phyloP scores from a whole-genome alignment of 2,113 vertebrate species.

The Dromiciops gliroides region DNA sequence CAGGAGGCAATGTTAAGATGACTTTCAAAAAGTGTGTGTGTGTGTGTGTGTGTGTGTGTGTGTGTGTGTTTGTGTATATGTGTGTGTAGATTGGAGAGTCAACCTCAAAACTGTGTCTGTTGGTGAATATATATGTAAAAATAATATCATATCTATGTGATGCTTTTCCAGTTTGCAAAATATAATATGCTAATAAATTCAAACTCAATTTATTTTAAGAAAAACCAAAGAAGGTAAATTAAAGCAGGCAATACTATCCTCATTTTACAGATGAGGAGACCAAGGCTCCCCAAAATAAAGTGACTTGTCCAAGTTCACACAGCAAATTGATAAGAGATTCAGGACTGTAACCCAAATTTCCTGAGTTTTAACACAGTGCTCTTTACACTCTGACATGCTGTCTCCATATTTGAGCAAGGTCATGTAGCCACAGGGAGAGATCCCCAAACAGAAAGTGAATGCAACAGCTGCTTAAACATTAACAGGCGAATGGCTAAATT shows the following conservation, averaged over 20 bases:
- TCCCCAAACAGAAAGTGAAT: not conserved
- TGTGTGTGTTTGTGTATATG: not conserved
- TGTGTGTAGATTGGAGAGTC: not conserved
- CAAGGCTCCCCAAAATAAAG: not conserved
- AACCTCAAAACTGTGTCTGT: not conserved
- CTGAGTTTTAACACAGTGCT: not conserved
- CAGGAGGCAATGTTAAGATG: not conserved
- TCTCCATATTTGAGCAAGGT: not conserved
- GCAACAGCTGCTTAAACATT: not conserved
- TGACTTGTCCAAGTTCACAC: not conserved
- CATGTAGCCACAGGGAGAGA: not conserved
- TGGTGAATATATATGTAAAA: not conserved
- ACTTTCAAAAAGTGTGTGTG: not conserved
- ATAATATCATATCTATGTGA: not conserved
- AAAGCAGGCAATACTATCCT: not conserved
- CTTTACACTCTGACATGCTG: not conserved
- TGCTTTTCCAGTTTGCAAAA: not conserved
- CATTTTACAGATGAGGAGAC: not conserved
- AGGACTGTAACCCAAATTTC: not conserved
- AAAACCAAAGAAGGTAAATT: not conserved
- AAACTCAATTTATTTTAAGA: not conserved
- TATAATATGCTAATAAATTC: not conserved
- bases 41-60: not conserved
- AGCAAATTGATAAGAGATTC: not conserved
- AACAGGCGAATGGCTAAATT: not conserved